These are phyloP conservation scores for Tuberolachnus salignus DNA, from an alignment of 2,888 invertebrate genomes.

Conservation along the genomic window DNA sequence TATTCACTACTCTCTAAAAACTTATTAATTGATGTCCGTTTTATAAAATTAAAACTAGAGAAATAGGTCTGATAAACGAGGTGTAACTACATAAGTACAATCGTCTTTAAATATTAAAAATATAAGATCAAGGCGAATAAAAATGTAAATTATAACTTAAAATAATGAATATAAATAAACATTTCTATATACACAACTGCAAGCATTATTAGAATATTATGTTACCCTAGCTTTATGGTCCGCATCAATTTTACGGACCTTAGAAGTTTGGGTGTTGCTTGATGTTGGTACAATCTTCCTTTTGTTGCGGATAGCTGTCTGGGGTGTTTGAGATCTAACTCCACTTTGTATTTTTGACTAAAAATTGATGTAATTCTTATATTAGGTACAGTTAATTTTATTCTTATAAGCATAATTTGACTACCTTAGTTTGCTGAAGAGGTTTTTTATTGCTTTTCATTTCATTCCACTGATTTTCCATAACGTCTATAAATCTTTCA, in stretches of 20 bases:
- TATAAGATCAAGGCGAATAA: slow-evolving; percentile 2
- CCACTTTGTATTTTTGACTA: slow-evolving; percentile 28
- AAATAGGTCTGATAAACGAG: slow-evolving; percentile 47
- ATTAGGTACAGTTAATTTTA: not conserved
- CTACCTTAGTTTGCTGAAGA: slow-evolving; percentile 28
- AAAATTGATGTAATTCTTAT: not conserved
- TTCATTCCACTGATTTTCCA: slow-evolving; percentile 70
- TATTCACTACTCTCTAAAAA: slow-evolving; percentile 20
- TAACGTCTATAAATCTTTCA: slow-evolving; percentile 68
- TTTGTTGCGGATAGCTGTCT: not conserved
- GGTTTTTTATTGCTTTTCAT: slow-evolving; percentile 33
- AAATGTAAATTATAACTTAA: slow-evolving; percentile 16
- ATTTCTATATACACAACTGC: slow-evolving; percentile 16
- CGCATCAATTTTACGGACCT: slow-evolving; percentile 53
- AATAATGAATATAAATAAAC: not conserved
- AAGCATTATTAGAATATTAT: slow-evolving; percentile 18
- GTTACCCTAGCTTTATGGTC: slow-evolving; percentile 53
- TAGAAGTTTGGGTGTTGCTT: slow-evolving; percentile 30
- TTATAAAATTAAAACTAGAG: not conserved
- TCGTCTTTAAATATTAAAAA: slow-evolving; percentile 23
- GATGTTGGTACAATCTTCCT: slow-evolving; percentile 32
- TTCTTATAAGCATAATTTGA: too few species aligned
- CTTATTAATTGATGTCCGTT: slow-evolving; percentile 25
- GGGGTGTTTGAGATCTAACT: slow-evolving; percentile 35
- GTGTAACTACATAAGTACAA: slow-evolving; percentile 44